Evolutionary conservation across 2,797 vertebrate genomes (phyloP), one percentile per base, ranked within the genome.

Genomic region (Delichon dasypus): DNA sequence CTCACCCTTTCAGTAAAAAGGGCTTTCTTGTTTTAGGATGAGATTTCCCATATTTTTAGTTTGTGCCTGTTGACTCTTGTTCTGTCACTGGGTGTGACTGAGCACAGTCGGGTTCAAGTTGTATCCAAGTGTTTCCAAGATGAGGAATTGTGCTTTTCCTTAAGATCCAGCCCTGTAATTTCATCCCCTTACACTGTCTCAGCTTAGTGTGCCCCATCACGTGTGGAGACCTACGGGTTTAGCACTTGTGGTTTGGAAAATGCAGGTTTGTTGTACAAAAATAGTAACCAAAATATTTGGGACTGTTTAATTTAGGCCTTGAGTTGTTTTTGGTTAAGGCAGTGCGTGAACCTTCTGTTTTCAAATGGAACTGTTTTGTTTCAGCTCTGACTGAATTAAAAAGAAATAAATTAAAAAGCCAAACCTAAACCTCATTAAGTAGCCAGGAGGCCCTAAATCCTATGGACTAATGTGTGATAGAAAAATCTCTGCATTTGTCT

Each of bases 381-480:
- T 84, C 20, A 67, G 66, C 40, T 55, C 26, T 40, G 50, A 22
- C 25, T 66, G 36, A 66, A 45, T 47, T 36, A 26, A 20, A 82
- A 82, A 23, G 6, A 51, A 34, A 57, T 5, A 77, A 38, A 40
- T 17, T 26, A 25, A n/a, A n/a, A 45, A 21, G 2, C 22, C 6
- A 75, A 44, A 7, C 8, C 18, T 3, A 38, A 44, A 40, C 1
- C 14, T 55, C 1, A 1, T 26, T 3, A 34, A 30, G 30, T 13
- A 77, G 26, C 17, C 11, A 26, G 12, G 16, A 64, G 8, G 7
- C 30, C 54, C 23, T 19, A 47, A 5, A 45, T 54, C 26, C 13
- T 26, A 22, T 17, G 12, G 40, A 53, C 34, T 23, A n/a, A 73
- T 17, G 5, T 42, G n/a, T 5, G 1, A 25, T 7, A 44, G 8